Evolutionary conservation across 2,797 vertebrate genomes (phyloP).

Genomic region (Darevskia mixta): DNA sequence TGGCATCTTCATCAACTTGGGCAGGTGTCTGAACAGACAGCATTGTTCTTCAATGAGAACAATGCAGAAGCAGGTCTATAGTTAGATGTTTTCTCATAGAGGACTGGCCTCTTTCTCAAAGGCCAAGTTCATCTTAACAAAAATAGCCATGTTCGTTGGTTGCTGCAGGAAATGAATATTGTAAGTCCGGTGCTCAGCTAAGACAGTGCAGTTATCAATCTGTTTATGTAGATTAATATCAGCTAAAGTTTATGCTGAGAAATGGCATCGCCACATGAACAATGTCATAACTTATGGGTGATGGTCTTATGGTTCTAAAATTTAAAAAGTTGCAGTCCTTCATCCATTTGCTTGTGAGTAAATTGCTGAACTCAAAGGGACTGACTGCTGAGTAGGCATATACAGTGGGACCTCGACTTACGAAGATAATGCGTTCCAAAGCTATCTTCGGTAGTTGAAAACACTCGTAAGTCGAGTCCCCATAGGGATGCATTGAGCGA

Average conservation of each 20-base stretch:
- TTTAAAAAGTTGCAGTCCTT: neutral
- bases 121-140: slow-evolving; percentile 39
- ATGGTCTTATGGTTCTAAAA: neutral
- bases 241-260: neutral
- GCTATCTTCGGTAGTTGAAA: no score
- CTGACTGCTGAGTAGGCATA: neutral
- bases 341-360: neutral
- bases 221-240: neutral
- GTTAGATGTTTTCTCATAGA: slow-evolving; percentile 44
- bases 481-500: no score
- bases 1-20: slow-evolving; percentile 43
- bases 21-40: slow-evolving; percentile 38
- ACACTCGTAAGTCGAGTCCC: no score
- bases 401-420: no score
- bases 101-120: slow-evolving; percentile 33
- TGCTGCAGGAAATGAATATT: slow-evolving; percentile 29
- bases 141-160: slow-evolving; percentile 50
- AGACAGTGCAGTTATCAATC: neutral
- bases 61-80: slow-evolving; percentile 43
- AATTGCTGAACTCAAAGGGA: neutral
- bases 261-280: neutral
- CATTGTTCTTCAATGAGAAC: slow-evolving; percentile 43
- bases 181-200: slow-evolving; percentile 14
- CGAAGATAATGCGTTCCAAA: no score
- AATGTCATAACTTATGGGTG: neutral